Evolutionary conservation across 2,888 invertebrate species (phyloP).

Genomic region (Sicus ferrugineus): DNA sequence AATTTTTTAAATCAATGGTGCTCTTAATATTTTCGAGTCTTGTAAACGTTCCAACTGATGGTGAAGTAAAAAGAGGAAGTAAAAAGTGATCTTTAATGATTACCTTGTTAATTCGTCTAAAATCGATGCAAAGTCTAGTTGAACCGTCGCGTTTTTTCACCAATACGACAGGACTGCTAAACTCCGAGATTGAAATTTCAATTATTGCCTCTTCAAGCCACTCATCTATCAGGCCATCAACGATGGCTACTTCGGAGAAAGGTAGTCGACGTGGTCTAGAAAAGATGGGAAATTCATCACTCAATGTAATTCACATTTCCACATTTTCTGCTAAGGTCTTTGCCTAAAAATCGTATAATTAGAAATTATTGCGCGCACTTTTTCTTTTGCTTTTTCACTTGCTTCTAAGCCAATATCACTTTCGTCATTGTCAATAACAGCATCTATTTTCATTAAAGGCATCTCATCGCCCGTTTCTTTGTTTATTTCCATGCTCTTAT

Average conservation of each 20-base stretch:
- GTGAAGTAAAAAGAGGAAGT: conserved; percentile 37
- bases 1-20: conserved; percentile 36
- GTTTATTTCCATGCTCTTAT: conserved; percentile 12
- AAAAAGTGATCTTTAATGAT: conserved; percentile 36
- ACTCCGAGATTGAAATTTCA: conserved; percentile 38
- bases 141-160: conserved; percentile 47
- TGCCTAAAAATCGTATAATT: conserved; percentile 41
- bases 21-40: conserved; percentile 35
- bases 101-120: conserved; percentile 35
- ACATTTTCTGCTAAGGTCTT: conserved; percentile 43
- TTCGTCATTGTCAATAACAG: background rate
- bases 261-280: conserved; percentile 25
- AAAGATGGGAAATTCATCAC: conserved; percentile 38
- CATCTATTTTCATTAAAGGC: conserved; percentile 24
- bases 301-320: conserved; percentile 47
- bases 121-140: conserved; percentile 37
- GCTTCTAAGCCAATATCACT: conserved; percentile 25
- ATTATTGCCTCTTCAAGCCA: conserved; percentile 36
- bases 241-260: conserved; percentile 27
- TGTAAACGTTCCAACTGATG: conserved; percentile 37
- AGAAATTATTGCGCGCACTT: conserved; percentile 38
- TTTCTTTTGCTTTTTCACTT: conserved; percentile 23
- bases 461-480: background rate
- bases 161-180: conserved; percentile 39
- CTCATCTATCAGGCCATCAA: conserved; percentile 32